Base-by-base conservation (phyloP, 2,888 invertebrate genomes). In the Atethmia centrago region DNA sequence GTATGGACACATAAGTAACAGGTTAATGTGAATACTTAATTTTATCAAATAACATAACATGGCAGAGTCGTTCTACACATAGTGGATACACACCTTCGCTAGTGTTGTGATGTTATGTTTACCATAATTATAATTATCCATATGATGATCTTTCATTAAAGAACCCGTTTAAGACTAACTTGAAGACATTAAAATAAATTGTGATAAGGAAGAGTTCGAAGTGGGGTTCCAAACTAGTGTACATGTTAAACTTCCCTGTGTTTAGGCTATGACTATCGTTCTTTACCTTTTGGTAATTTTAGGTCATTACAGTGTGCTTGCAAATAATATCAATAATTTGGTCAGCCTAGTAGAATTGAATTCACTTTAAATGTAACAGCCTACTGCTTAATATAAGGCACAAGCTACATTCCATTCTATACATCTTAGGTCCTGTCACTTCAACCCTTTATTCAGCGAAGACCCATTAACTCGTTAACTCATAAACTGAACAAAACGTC, bases 391-490 rank as follows among this genome's bases (percentile, higher is more conserved):
- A 21, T 45, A 12, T 14, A 45, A 28, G 19, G 25, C 28, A 8
- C 28, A 28, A 21, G 16, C 14, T 40, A 55, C 10, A 49, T 74
- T 74, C 5, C 7, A 10, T n/a, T n/a, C n/a, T n/a, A n/a, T 49
- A 49, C 31, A 51, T 47, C 25, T 61, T 16, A 31, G n/a, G 25
- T 16, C 21, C 42, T 66, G 74, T 69, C 68, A 25, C 36, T n/a
- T 67, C 42, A 21, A 25, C 53, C 47, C 16, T 59, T 36, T 55
- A n/a, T 21, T 80, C 21, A 58, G 12, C 45, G 62, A 55, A 55
- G 31, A 28, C 28, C 82, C 82, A 74, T 74, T 80, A 80, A 61
- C 53, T 49, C 19, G 16, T 69, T 56, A 68, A 74, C 45, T 78
- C 3, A 66, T 74, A 53, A 81, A 78, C n/a, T 42, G 58, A 56